Evolutionary conservation across 2,888 invertebrate genomes (phyloP).

Genomic region (Elegia similella): DNA sequence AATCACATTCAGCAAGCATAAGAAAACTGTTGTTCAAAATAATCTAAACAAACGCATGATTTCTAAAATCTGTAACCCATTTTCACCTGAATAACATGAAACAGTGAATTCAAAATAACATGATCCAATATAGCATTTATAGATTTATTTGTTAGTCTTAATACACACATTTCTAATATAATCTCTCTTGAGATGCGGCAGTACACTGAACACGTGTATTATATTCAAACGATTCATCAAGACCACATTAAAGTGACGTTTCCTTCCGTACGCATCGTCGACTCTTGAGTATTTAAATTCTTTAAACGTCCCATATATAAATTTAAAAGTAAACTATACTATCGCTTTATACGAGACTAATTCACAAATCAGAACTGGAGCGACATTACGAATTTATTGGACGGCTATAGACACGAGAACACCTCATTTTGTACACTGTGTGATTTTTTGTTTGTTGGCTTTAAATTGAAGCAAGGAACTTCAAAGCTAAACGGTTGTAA

Average conservation of each 20-base stretch:
- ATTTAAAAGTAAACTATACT: background rate
- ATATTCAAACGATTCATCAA: background rate
- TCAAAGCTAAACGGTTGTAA: conserved; percentile 8
- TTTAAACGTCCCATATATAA: background rate
- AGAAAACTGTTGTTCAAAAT: too few species aligned
- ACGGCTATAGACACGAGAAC: conserved; percentile 27
- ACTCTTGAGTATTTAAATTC: background rate
- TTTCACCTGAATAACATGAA: conserved; percentile 7
- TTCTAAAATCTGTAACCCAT: background rate
- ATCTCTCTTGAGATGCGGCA: background rate
- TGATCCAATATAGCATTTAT: background rate
- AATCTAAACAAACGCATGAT: conserved; percentile 4
- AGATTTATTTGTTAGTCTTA: background rate
- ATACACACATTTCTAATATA: conserved; percentile 9
- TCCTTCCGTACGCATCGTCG: background rate
- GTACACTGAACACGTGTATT: background rate
- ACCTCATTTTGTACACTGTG: conserved; percentile 38
- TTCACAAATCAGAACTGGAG: background rate
- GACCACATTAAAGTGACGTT: background rate
- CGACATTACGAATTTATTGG: conserved; percentile 11
- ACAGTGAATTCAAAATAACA: background rate
- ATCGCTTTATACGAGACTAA: background rate
- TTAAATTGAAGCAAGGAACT: conserved; percentile 2
- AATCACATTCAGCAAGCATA: too few species aligned
- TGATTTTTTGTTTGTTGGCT: conserved; percentile 38